Conservation (phyloP, 2,797 vertebrate genomes). For the Molossus molossus region DNA sequence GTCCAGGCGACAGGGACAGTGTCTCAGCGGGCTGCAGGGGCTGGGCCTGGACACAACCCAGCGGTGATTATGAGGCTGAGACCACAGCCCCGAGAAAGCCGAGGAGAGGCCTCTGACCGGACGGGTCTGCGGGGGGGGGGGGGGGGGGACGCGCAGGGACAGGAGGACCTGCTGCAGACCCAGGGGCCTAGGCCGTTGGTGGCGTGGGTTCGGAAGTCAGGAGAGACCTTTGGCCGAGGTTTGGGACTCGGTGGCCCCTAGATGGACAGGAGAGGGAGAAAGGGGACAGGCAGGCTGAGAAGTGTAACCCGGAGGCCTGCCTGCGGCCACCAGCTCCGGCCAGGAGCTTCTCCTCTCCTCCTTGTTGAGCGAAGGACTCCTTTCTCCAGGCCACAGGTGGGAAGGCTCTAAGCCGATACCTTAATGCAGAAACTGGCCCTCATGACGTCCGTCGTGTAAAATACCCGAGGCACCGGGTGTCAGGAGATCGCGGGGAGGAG, state of each 20-base stretch:
- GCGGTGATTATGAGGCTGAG: fast-evolving
- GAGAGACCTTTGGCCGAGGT: background rate
- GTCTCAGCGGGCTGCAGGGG: fast-evolving
- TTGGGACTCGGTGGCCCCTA: background rate
- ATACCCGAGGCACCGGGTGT: background rate
- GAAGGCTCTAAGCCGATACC: background rate
- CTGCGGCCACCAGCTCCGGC: no score
- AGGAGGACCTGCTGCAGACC: background rate
- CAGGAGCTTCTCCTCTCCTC: fast-evolving
- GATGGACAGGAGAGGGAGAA: background rate
- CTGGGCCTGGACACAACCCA: background rate
- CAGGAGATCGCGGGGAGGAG: background rate
- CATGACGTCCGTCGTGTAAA: background rate
- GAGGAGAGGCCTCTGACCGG: fast-evolving
- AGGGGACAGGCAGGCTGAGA: background rate
- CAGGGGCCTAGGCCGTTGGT: background rate
- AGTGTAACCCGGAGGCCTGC: fast-evolving
- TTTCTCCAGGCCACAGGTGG: background rate
- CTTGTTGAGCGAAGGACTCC: fast-evolving
- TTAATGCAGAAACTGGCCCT: background rate
- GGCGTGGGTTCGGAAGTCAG: fast-evolving
- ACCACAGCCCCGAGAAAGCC: background rate
- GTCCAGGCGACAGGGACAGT: background rate
- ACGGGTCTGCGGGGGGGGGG: fast-evolving
- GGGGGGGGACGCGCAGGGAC: background rate